Evolutionary conservation across 2,888 invertebrate species (phyloP).

Genomic region (Tipula lateralis): DNA sequence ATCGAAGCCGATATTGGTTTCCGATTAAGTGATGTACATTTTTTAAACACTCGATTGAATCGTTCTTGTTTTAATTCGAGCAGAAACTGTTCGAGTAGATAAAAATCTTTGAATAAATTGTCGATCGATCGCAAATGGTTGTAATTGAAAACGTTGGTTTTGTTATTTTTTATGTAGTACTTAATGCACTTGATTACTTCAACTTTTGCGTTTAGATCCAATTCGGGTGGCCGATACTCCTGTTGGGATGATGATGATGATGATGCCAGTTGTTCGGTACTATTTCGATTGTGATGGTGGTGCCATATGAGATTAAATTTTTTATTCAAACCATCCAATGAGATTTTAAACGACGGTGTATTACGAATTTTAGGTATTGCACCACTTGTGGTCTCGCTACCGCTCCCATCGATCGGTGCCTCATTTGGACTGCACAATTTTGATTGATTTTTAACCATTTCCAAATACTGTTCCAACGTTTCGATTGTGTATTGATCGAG

Average conservation of each 20-base stretch:
- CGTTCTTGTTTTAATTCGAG: not conserved
- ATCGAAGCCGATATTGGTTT: not conserved
- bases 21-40: not conserved
- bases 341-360: not conserved
- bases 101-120: not conserved
- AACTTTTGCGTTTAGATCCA: not conserved
- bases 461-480: not conserved
- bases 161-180: conserved; percentile 12
- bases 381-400: conserved; percentile 29
- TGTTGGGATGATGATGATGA: not conserved
- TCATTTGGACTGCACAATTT: not conserved
- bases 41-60: not conserved
- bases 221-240: not conserved
- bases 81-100: not conserved
- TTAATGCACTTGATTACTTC: not conserved
- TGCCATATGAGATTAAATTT: conserved; percentile 19
- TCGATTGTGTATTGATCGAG: not conserved
- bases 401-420: not conserved
- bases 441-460: not conserved
- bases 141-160: not conserved
- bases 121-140: not conserved
- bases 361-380: conserved; percentile 36
- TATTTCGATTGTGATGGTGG: not conserved
- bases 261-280: not conserved
- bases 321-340: conserved; percentile 12